phyloP scores from a whole-genome alignment of 2,113 vertebrate genomes.

The Leptosomus discolor region DNA sequence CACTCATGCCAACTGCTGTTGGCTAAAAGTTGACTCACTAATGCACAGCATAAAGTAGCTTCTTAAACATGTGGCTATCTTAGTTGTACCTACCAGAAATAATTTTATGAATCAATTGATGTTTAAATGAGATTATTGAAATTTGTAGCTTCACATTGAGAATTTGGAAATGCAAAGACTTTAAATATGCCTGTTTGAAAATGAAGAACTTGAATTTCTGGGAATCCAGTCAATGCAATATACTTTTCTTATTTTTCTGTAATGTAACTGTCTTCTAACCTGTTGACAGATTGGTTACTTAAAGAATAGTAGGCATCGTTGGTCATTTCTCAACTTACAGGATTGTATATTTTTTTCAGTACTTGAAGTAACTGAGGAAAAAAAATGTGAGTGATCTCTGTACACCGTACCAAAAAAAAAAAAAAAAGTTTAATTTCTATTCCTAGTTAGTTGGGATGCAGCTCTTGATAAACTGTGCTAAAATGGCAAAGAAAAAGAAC shows the following conservation, averaged over 20 bases:
- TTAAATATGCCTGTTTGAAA: conserved; percentile 15
- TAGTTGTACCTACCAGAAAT: neutral
- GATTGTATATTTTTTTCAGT: neutral
- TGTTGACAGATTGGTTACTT: conserved; percentile 5
- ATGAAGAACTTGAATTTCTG: neutral
- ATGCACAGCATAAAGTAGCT: neutral
- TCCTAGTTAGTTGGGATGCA: neutral
- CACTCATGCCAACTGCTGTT: neutral
- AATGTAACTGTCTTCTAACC: conserved; percentile 1
- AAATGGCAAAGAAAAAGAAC: neutral
- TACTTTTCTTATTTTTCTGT: conserved; percentile 17
- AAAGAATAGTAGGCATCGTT: conserved; percentile 38
- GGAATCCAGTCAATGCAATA: conserved; percentile 20
- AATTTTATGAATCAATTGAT: neutral
- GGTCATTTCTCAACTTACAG: neutral
- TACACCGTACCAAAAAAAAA: neutral
- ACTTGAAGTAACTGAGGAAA: neutral
- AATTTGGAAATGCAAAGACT: neutral
- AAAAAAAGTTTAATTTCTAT: neutral
- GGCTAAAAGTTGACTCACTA: neutral
- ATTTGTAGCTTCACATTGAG: neutral
- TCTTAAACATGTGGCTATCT: neutral
- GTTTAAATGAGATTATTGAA: neutral
- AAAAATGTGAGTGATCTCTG: neutral
- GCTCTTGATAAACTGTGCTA: neutral